These are phyloP conservation scores for Lanius ludovicianus DNA, from an alignment of 2,113 vertebrate species.

Conservation along the genomic window DNA sequence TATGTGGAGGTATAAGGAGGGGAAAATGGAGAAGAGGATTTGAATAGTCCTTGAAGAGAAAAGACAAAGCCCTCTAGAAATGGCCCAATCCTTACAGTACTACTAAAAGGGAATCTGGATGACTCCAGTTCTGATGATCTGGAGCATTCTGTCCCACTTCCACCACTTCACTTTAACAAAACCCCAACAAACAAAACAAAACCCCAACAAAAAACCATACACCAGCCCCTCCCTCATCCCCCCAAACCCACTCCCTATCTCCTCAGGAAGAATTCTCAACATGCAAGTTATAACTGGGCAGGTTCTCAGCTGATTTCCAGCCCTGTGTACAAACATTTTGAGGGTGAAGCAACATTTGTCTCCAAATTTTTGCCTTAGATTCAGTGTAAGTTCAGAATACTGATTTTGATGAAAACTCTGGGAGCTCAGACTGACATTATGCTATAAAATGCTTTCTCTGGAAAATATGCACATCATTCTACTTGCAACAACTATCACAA, in stretches of 20 bases:
- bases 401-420: background rate
- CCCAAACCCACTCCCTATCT: background rate
- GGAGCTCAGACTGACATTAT: background rate
- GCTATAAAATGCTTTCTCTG: background rate
- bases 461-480: background rate
- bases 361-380: background rate
- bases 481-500: background rate
- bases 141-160: background rate
- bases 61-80: background rate
- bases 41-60: background rate
- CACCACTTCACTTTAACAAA: background rate
- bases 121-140: background rate
- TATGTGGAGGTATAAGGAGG: rapidly evolving
- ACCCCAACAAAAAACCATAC: background rate
- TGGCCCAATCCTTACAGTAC: background rate
- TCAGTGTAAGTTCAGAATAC: background rate
- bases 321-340: background rate
- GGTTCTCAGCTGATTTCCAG: background rate
- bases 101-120: background rate
- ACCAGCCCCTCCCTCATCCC: rapidly evolving
- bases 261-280: background rate
- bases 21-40: background rate
- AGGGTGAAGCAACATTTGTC: background rate
- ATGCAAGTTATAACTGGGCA: background rate
- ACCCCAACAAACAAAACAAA: background rate